phyloP scores from a whole-genome alignment of 2,113 vertebrate species.

The Nothobranchius furzeri region DNA sequence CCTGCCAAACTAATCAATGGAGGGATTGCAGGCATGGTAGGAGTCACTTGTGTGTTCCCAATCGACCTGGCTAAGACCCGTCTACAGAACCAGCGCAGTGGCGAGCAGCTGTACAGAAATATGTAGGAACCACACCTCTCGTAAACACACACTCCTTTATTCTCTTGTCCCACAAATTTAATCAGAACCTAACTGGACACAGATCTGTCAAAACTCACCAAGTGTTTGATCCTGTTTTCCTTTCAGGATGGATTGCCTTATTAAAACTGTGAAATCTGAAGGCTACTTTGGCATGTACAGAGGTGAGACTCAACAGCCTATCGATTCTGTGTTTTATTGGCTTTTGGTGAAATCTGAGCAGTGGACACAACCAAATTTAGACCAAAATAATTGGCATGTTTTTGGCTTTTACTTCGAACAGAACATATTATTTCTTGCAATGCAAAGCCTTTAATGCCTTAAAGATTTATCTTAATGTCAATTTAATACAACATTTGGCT shows the following conservation, averaged over 20 bases:
- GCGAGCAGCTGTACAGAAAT: slow-evolving; percentile 82
- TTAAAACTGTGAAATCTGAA: slow-evolving; percentile 83
- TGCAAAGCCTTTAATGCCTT: too few relatives aligned
- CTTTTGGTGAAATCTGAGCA: background rate
- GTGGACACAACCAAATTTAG: too few relatives aligned
- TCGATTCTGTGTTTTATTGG: background rate
- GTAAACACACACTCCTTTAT: background rate
- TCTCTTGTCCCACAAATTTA: background rate
- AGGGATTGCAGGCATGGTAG: slow-evolving; percentile 84
- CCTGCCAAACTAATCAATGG: slow-evolving; percentile 87
- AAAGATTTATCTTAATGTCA: too few relatives aligned
- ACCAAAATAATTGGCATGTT: too few relatives aligned
- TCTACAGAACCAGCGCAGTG: slow-evolving; percentile 84
- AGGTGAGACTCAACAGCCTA: slow-evolving; percentile 73
- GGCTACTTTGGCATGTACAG: slow-evolving; percentile 89
- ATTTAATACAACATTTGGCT: background rate
- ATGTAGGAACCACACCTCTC: slow-evolving; percentile 70
- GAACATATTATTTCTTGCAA: background rate
- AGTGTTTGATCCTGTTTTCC: background rate
- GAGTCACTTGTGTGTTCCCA: slow-evolving; percentile 87
- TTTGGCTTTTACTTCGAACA: background rate
- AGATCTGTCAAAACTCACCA: background rate
- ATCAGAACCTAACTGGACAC: background rate
- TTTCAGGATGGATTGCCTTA: slow-evolving; percentile 84
- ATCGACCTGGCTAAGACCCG: slow-evolving; percentile 86